Evolutionary conservation across 2,113 vertebrate genomes (phyloP).

Genomic region (Leptobrachium ailaonicum): DNA sequence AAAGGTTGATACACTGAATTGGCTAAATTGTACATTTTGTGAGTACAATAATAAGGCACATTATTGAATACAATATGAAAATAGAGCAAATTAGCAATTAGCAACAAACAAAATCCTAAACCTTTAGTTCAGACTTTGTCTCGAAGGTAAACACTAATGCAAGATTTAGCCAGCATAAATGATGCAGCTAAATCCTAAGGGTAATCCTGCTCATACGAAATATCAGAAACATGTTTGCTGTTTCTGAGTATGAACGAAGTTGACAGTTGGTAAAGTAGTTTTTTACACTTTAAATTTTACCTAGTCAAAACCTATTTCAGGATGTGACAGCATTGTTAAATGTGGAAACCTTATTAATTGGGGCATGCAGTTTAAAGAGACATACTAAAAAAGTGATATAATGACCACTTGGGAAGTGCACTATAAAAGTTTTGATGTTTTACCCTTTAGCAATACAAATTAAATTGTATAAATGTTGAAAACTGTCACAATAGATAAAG

Average conservation of each 20-base stretch:
- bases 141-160: conserved; percentile 4
- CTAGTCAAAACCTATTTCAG: conserved; percentile 22
- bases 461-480: conserved; percentile 9
- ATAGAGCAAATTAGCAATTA: not conserved
- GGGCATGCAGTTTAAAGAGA: conserved; percentile 9
- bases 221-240: conserved; percentile 5
- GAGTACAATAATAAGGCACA: no score
- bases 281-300: conserved; percentile 17
- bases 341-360: conserved; percentile 28
- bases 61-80: not conserved
- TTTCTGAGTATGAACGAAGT: conserved; percentile 7
- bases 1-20: no score
- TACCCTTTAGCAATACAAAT: conserved; percentile 37
- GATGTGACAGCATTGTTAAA: conserved; percentile 15
- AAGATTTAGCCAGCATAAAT: conserved; percentile 6
- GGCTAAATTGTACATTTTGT: no score
- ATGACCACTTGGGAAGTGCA: conserved; percentile 21
- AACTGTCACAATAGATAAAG: conserved; percentile 26
- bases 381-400: conserved; percentile 27
- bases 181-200: conserved; percentile 1
- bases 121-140: not conserved
- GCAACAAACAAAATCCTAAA: not conserved
- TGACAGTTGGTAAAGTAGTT: conserved; percentile 21
- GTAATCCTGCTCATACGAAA: conserved; percentile 10
- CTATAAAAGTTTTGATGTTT: conserved; percentile 28